A percentile compares a stretch with the other conserved stretches of the same genome.
Evolutionary conservation across 2,888 invertebrate species (phyloP).

Genomic region (Microctonus brassicae): DNA sequence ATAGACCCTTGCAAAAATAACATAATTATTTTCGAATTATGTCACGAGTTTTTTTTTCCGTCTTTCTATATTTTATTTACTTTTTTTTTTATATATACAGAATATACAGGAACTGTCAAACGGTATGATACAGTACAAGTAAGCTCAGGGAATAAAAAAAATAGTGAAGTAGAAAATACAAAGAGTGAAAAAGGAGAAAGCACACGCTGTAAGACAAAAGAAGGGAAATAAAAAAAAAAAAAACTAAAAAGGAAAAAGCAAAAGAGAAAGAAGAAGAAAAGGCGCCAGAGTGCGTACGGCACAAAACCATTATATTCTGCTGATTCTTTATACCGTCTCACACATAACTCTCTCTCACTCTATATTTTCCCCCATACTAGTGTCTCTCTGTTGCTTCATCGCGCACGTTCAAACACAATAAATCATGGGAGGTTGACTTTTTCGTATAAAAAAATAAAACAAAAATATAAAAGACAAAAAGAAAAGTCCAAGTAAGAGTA

Average conservation of each 20-base stretch:
- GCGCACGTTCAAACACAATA: slow-evolving; percentile 41
- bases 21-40: not conserved
- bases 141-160: not conserved
- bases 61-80: not conserved
- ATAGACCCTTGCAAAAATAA: not conserved
- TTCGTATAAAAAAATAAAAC: not conserved
- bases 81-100: not conserved
- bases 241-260: not conserved
- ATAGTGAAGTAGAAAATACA: not conserved
- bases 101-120: not conserved
- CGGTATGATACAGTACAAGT: not conserved
- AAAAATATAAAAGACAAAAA: slow-evolving; percentile 19
- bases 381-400: not conserved
- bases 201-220: not conserved
- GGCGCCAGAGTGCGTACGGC: slow-evolving; percentile 4
- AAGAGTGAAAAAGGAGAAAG: not conserved
- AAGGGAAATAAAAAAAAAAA: slow-evolving; percentile 1
- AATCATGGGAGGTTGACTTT: slow-evolving; percentile 43
- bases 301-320: slow-evolving; percentile 25
- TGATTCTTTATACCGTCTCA: slow-evolving; percentile 18
- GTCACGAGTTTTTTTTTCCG: not conserved
- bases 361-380: not conserved
- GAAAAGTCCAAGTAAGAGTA: slow-evolving; percentile 1
- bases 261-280: not conserved
- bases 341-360: slow-evolving; percentile 19